Base-by-base conservation (phyloP, 2,797 vertebrate species). In the Syndactyla subalaris region DNA sequence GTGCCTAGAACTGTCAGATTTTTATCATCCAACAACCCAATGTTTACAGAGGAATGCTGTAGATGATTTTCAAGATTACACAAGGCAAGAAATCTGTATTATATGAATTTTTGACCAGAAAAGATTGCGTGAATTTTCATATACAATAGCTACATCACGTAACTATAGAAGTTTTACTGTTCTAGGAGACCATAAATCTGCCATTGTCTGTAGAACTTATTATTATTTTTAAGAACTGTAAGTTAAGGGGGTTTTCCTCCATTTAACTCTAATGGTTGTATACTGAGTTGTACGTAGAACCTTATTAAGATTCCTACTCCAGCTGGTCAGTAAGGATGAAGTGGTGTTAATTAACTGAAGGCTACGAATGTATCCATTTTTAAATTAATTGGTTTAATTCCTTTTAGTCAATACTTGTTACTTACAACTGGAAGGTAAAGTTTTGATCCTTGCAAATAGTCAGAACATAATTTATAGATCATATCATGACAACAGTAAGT, bases 61-160 rank as follows among this genome's bases (percentile, higher is more conserved):
- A 63, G 29, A 61, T 88, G 49, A 82, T 94, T 92, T 94, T 93
- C 59, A 80, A 79, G 66, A 94, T 93, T 89, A 63, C 23, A 58
- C 34, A 71, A 68, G 70, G 29, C 20, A 93, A 67, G n/a, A 30
- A 84, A 7, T 90, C 41, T 73, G 5, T 81, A 45, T 75, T 84
- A 20, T 24, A 51, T 46, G n/a, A 76, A 30, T 41, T 59, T 96
- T 88, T 73, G 58, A 55, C 29, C 34, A 66, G 36, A 90, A 90
- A 70, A 38, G 20, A 79, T 88, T 67, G 32, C 39, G 43, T 81
- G 48, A 38, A 32, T 89, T 89, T 96, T 93, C 41, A 68, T 51
- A 14, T 57, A 14, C 0, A 0, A 52, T 38, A 65, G 41, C 45
- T 68, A 1, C 75, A 63, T 90, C 38, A 73, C 17, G 7, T 22